Conservation (phyloP, 2,888 invertebrate genomes). For the Watsonalla cultraria region DNA sequence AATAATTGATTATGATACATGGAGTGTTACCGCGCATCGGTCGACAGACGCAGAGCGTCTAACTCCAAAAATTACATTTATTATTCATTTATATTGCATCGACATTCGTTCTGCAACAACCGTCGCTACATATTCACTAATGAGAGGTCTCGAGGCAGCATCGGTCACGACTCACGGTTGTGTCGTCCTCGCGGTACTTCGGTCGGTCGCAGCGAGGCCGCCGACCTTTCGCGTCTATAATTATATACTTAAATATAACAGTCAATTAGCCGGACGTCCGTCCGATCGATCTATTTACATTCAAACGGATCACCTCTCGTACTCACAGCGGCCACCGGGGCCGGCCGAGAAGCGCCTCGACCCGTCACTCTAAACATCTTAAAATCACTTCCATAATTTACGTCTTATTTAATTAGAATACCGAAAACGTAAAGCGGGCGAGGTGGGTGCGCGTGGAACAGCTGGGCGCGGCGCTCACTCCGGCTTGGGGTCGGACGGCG, state of each 20-base stretch:
- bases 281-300: slow-evolving; percentile 69
- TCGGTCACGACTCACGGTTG: slow-evolving; percentile 57
- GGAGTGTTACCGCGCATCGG: slow-evolving; percentile 56
- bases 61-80: slow-evolving; percentile 67
- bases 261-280: slow-evolving; percentile 67
- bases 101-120: slow-evolving; percentile 63
- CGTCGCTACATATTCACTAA: slow-evolving; percentile 75
- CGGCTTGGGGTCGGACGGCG: slow-evolving; percentile 47
- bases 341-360: slow-evolving; percentile 32
- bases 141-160: slow-evolving; percentile 73
- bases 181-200: slow-evolving; percentile 46
- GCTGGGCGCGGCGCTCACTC: slow-evolving; percentile 35
- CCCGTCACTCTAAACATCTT: slow-evolving; percentile 54
- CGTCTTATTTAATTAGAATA: slow-evolving; percentile 65
- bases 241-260: slow-evolving; percentile 72
- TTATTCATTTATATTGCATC: slow-evolving; percentile 72
- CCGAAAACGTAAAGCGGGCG: slow-evolving; percentile 58
- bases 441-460: slow-evolving; percentile 15
- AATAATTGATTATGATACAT: slow-evolving; percentile 78
- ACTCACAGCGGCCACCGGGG: slow-evolving; percentile 28
- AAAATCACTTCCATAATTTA: slow-evolving; percentile 74
- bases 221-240: slow-evolving; percentile 57
- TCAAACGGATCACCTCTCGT: slow-evolving; percentile 57
- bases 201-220: slow-evolving; percentile 46
- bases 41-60: slow-evolving; percentile 43